Conservation (phyloP, 2,888 invertebrate species). For the Congeria kusceri region DNA sequence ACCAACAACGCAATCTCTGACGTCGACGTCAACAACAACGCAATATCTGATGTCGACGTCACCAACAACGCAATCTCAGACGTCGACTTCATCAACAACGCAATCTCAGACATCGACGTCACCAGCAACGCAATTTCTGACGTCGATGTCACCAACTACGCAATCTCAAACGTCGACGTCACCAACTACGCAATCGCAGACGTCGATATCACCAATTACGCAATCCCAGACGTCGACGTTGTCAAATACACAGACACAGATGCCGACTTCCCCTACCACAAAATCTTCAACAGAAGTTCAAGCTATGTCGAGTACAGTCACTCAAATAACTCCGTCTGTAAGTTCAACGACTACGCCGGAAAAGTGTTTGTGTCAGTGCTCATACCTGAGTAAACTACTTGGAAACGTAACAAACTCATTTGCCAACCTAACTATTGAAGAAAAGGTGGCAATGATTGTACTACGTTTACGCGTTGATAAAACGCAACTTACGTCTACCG, state of each 20-base stretch:
- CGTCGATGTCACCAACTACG: not conserved
- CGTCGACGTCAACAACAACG: constrained; percentile 11
- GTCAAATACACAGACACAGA: not conserved
- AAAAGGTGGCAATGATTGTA: constrained; percentile 31
- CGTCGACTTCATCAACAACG: constrained; percentile 11
- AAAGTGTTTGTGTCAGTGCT: constrained; percentile 19
- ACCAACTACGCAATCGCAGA: not conserved
- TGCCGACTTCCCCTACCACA: not conserved
- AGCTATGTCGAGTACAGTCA: not conserved
- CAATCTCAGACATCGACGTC: not conserved
- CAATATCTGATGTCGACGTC: not conserved
- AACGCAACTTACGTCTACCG: constrained; percentile 24
- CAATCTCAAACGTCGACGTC: not conserved
- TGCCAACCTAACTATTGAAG: constrained; percentile 29
- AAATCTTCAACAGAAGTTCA: not conserved
- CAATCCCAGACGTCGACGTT: not conserved
- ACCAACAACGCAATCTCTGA: not conserved
- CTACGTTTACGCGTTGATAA: constrained; percentile 25
- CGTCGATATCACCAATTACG: not conserved
- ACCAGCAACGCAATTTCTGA: not conserved
- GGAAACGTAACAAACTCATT: constrained; percentile 5
- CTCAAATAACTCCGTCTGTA: not conserved
- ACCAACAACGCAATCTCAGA: not conserved
- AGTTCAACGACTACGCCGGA: not conserved
- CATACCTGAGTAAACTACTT: not conserved